Conservation (phyloP, 2,113 vertebrate genomes). For the Melozone crissalis region DNA sequence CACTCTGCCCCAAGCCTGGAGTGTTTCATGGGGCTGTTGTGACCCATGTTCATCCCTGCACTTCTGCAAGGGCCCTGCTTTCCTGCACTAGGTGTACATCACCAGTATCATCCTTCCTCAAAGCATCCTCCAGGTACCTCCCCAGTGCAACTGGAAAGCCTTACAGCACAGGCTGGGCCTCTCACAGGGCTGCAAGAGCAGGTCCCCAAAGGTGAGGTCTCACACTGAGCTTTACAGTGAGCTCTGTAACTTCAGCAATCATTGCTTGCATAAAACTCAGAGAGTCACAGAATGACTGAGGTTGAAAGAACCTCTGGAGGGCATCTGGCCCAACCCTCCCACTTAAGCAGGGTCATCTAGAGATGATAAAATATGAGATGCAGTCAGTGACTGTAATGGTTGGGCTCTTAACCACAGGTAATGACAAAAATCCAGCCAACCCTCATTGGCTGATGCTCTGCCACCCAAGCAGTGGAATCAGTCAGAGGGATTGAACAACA, state of each 20-base stretch:
- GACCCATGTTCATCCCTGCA: rapidly evolving
- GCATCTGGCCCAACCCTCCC: background rate
- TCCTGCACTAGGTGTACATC: background rate
- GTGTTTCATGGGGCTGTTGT: background rate
- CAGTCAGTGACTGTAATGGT: background rate
- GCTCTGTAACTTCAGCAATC: background rate
- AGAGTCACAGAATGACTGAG: background rate
- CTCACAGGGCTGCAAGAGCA: background rate
- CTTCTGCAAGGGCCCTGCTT: background rate
- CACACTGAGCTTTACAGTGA: background rate
- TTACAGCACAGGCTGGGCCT: background rate
- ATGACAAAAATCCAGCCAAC: background rate
- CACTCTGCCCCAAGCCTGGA: background rate
- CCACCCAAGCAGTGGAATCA: background rate
- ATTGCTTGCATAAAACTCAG: background rate
- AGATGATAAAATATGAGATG: background rate
- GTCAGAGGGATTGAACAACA: background rate
- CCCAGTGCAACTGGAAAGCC: background rate
- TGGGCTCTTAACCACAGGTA: background rate
- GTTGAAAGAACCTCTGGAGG: background rate
- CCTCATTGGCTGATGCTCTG: background rate
- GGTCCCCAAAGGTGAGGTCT: background rate
- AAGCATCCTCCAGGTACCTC: background rate
- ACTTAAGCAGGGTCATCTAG: background rate
- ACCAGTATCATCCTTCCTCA: background rate